Percentiles rank a stretch among this genome's conserved stretches.
Evolutionary conservation across 1,140 invertebrate genomes (phyloP).

Genomic region (Leptonema lineaticorne): DNA sequence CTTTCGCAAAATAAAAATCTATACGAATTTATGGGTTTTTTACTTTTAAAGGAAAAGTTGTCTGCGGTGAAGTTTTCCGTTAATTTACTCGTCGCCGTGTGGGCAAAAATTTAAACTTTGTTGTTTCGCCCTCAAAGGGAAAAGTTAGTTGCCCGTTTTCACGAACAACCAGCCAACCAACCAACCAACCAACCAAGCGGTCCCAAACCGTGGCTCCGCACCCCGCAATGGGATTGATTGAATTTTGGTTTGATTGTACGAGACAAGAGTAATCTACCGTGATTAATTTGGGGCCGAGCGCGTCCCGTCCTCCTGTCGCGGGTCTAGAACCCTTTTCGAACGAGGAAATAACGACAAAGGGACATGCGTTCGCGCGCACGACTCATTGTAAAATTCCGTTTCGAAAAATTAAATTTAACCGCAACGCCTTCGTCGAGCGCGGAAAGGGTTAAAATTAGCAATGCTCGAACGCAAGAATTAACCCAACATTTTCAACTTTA

Average conservation of each 20-base stretch:
- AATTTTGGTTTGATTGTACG: slow-evolving; percentile 10
- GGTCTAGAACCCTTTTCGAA: background rate
- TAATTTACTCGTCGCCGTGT: background rate
- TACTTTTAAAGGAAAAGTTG: background rate
- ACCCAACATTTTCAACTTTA: too few species aligned
- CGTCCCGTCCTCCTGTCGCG: background rate
- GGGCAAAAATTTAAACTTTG: slow-evolving; percentile 8
- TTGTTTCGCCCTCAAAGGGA: slow-evolving; percentile 8
- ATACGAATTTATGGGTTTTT: too few species aligned
- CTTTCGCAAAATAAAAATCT: too few species aligned
- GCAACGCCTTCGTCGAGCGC: background rate
- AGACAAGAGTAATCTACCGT: slow-evolving; percentile 20
- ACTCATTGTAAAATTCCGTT: background rate
- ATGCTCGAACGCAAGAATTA: too few species aligned
- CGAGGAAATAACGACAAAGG: slow-evolving; percentile 7
- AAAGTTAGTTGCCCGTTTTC: slow-evolving; percentile 7
- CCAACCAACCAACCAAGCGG: too few species aligned
- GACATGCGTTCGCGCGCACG: background rate
- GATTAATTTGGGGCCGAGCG: slow-evolving; percentile 21
- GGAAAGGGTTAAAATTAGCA: too few species aligned
- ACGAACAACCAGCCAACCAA: too few species aligned
- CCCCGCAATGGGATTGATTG: slow-evolving; percentile 3
- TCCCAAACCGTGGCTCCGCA: too few species aligned
- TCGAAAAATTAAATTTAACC: slow-evolving; percentile 3
- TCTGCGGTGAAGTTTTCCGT: background rate